These are phyloP conservation scores for Nemotelus nigrinus DNA, from an alignment of 2,888 invertebrate species.

Conservation along the genomic window DNA sequence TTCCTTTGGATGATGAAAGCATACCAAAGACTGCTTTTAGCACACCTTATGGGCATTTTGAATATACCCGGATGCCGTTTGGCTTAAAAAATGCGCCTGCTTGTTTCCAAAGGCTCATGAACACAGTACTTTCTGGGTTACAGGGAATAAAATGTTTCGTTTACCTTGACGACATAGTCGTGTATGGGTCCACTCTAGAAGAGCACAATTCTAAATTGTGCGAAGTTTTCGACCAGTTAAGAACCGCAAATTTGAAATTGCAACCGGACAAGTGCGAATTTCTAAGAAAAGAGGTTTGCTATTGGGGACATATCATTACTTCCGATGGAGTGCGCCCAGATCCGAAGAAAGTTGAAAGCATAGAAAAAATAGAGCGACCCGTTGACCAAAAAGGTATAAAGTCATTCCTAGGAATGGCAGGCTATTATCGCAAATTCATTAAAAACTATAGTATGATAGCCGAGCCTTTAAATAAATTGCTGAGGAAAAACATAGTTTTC, in stretches of 20 bases:
- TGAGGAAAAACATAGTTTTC: slow-evolving; percentile 2
- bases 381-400: background rate
- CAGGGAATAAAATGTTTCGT: slow-evolving; percentile 15
- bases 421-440: background rate
- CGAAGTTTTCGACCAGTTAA: background rate
- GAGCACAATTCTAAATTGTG: slow-evolving; percentile 20
- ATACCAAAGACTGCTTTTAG: slow-evolving; percentile 59
- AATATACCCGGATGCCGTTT: slow-evolving; percentile 58
- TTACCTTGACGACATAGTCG: slow-evolving; percentile 47
- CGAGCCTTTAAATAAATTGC: slow-evolving; percentile 7
- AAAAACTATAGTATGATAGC: slow-evolving; percentile 9
- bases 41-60: slow-evolving; percentile 42
- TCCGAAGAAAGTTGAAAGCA: slow-evolving; percentile 25
- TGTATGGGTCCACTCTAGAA: slow-evolving; percentile 33
- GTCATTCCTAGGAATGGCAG: background rate
- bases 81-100: slow-evolving; percentile 40
- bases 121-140: slow-evolving; percentile 43
- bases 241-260: slow-evolving; percentile 39
- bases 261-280: slow-evolving; percentile 54
- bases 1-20: slow-evolving; percentile 55
- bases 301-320: no score
- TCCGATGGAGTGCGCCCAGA: background rate
- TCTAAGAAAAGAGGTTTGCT: slow-evolving; percentile 39
- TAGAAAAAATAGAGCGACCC: slow-evolving; percentile 13
- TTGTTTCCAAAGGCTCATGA: slow-evolving; percentile 46